Base-by-base conservation (phyloP, 2,113 vertebrate species). In the Pyrgilauda ruficollis region DNA sequence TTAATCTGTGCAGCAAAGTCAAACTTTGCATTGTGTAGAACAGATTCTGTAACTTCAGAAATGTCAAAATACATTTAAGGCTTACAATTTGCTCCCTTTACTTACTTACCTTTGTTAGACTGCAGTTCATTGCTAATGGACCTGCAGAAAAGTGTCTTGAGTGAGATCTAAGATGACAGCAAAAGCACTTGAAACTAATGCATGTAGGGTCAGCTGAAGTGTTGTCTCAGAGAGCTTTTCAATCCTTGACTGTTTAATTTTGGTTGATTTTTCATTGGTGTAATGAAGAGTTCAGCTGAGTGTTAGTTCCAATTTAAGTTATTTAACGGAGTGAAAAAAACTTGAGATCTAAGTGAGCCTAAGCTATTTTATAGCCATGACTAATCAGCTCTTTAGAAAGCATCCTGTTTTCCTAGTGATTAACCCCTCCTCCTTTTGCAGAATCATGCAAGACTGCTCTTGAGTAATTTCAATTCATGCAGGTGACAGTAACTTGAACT, bases 401-500 rank as follows among this genome's bases (percentile, higher is more conserved):
- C 69, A 96, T 97, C 92, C 94, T 90, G 93, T 96, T 90, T 96
- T 96, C 85, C n/a, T 76, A 77, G 84, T 94, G 62, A 80, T 80
- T 95, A 63, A 87, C 74, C 58, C 82, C 92, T 95, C 66, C 77
- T 95, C 67, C 66, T 95, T 94, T 97, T 94, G 88, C 79, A 84
- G 59, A 82, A 79, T 89, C 73, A 94, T 96, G 92, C 96, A 97
- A 96, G 93, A 90, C 80, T 96, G 83, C 92, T 97, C 89, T 93
- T 92, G 92, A 97, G 96, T 95, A 8, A 80, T 97, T 97, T 96
- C 94, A 92, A 63, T 95, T 92, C 55, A 67, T 91, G 90, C 93
- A 96, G 91, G 73, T 97, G 93, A 96, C 66, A 92, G 93, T 95
- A 96, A 94, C 89, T 97, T 91, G 94, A 97, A 93, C 95, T 92